Percentiles rank a stretch among this genome's conserved stretches.
Conservation (phyloP, 2,888 invertebrate species). For the Cheilosia scutellata region DNA sequence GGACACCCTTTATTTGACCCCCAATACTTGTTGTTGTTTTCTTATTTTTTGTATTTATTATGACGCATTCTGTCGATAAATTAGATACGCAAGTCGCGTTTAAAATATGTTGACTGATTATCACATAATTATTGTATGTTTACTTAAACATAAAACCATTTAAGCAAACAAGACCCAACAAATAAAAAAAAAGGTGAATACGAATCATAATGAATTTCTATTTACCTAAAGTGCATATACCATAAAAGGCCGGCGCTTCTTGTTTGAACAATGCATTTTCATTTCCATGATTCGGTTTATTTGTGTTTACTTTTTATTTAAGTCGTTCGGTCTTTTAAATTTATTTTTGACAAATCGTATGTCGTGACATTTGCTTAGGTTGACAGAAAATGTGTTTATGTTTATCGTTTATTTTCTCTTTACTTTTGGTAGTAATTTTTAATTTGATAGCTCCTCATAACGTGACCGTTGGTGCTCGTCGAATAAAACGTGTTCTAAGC, state of each 20-base stretch:
- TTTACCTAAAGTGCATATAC: constrained; percentile 38
- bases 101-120: constrained; percentile 58
- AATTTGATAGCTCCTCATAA: background rate
- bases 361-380: constrained; percentile 48
- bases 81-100: constrained; percentile 14
- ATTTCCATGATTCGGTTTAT: constrained; percentile 44
- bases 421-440: background rate
- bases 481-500: constrained; percentile 6
- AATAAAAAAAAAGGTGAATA: constrained; percentile 18
- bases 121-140: constrained; percentile 49
- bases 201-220: constrained; percentile 13
- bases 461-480: background rate
- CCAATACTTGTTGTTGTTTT: too few species aligned
- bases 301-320: constrained; percentile 28
- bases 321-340: background rate
- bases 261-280: constrained; percentile 59
- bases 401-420: background rate
- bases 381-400: constrained; percentile 24
- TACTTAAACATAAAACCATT: constrained; percentile 47
- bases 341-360: constrained; percentile 12
- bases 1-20: too few species aligned
- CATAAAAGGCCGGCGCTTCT: constrained; percentile 11
- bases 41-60: too few species aligned
- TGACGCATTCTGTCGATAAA: too few species aligned
- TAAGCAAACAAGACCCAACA: constrained; percentile 43